Base-by-base conservation (phyloP, 2,888 invertebrate species). In the Phortica magna region DNA sequence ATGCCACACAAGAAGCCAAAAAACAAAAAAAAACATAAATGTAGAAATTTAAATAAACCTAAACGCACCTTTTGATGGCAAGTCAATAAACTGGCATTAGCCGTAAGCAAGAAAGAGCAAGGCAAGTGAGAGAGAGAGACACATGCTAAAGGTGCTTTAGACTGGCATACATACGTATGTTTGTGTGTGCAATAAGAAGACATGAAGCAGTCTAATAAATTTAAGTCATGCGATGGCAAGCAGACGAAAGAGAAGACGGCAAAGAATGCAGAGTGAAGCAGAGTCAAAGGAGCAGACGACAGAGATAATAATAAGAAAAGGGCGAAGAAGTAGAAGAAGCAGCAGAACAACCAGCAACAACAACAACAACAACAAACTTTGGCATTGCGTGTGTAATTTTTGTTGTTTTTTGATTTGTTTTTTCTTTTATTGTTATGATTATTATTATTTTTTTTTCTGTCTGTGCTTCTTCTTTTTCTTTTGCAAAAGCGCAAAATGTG, bases 251-350 rank as follows among this genome's bases (percentile, higher is more conserved):
- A 14, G 57, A 31, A 72, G 71, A 55, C 53, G 70, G 74, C 31
- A 31, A 31, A 31, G 31, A 31, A 31, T 31, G 64, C 70, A 70
- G 22, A 78, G 75, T 68, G 75, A 77, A 74, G n/a, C 78, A 79
- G 80, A 78, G 74, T 19, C 76, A 75, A 74, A 75, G 61, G 74
- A 31, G 31, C 2, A 31, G 31, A 31, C 31, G 5, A 31, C 31
- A 31, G 31, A 31, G 31, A 31, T 31, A 31, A 31, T 31, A 31
- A 31, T 31, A 31, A 31, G 31, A 31, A 31, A 72, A 65, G 9
- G 12, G 77, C 39, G 41, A 41, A 17, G 59, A 57, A 61, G 41
- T 41, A 31, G n/a, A n/a, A n/a, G n/a, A n/a, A n/a, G n/a, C n/a
- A n/a, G n/a, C n/a, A n/a, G n/a, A n/a, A n/a, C n/a, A n/a, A n/a